Evolutionary conservation across 2,113 vertebrate genomes (phyloP), one percentile per base, ranked within the genome.

Genomic region (Vulpes lagopus): DNA sequence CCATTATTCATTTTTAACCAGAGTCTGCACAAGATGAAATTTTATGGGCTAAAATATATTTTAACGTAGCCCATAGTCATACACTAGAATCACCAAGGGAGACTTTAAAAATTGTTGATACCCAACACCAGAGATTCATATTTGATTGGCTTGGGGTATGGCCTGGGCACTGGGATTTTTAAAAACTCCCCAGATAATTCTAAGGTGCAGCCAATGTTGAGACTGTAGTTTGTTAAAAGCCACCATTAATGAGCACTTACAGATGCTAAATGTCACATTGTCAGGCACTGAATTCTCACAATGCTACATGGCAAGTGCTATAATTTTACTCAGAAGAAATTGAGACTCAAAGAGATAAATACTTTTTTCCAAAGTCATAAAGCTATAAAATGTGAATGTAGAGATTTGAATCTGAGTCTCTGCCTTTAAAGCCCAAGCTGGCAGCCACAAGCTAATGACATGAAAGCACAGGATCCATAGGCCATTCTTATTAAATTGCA

Each of bases 1-100:
- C 30, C 20, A 51, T 83, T 19, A 60, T 91, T 84, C 20, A 60
- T 96, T 94, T 69, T 90, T 87, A 81, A 80, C 32, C 76, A 57
- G 17, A 93, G 49, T 80, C 62, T 89, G 8, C 1, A 53, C 22
- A 69, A 80, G 23, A 85, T 89, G 38, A 93, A 96, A 93, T 74
- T 55, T 91, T 89, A 85, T 51, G 43, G 38, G 38, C 2, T 84
- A 49, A 91, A 88, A 88, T 74, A 88, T 43, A 35, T 84, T 91
- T 90, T 85, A 81, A 32, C 30, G 12, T 25, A 32, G 27, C 60
- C 38, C 7, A 32, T 95, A 67, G 10, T 16, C 38, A 89, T 15
- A 53, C 25, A 27, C 89, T 83, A 95, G 38, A 91, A 81, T 89
- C 4, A 67, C 23, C 10, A 55, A 38, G 3, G 12, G 35, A 67